Base-by-base conservation (phyloP, 2,888 invertebrate genomes). In the Ganaspis brasiliensis region DNA sequence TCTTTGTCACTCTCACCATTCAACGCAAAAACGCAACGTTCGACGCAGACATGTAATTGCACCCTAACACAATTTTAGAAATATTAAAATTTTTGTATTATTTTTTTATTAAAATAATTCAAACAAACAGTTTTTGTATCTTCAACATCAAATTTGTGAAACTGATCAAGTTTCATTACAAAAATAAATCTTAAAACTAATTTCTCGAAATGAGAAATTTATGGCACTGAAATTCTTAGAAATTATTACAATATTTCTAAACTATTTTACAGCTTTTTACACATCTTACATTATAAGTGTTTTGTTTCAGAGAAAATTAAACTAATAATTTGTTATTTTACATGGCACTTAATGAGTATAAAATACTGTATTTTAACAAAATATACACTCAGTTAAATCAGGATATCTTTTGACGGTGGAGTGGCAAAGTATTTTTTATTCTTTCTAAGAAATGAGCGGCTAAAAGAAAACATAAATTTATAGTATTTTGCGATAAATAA, bases 371-470 rank as follows among this genome's bases (percentile, higher is more conserved):
- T 31, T 52, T 52, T 9, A 49, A n/a, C n/a, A 5, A 49, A 49
- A 49, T 52, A 52, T 52, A 52, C 19, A 52, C 19, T 52, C 52
- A 52, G 52, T 19, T 19, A 52, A 52, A 52, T 19, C 19, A 52
- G 19, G 52, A 52, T 19, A 19, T 52, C 52, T 26, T 88, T 90
- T 73, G 89, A 88, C 16, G 91, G 91, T 40, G 91, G 90, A 45
- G 90, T 91, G 37, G 89, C 90, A 72, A 91, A 91, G 74, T 89
- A 91, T 77, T 90, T 91, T 82, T 89, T 91, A 73, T 91, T 91
- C 82, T 81, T 90, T 49, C 86, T 87, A 81, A 89, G 82, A 79
- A 91, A 90, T 16, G 90, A 87, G 70, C 90, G 88, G 74, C 90
- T 91, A 83, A 19, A 87, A 49, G 37, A 76, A 59, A 80, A 77